Percentiles rank a stretch among this genome's conserved stretches.
phyloP scores from a whole-genome alignment of 1,140 invertebrate species.

The Mycetomoellerius zeteki region DNA sequence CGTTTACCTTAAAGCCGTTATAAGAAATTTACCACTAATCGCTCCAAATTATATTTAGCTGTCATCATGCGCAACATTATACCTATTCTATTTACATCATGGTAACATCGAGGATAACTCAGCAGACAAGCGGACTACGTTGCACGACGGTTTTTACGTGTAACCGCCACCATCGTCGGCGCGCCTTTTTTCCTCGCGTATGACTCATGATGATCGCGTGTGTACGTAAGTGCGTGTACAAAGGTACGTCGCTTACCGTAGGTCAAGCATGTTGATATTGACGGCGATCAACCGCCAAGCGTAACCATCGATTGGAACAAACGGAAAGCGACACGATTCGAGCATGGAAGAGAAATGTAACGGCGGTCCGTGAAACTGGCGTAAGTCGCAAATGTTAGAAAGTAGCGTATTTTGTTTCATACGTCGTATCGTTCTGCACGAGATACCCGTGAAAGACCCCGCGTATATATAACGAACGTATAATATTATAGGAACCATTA shows the following conservation, averaged over 20 bases:
- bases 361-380: background rate
- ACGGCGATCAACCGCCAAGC: background rate
- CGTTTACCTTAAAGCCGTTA: too few relatives aligned
- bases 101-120: conserved; percentile 49
- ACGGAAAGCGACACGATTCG: background rate
- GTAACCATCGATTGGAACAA: conserved; percentile 19
- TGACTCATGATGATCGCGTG: background rate
- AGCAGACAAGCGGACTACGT: background rate
- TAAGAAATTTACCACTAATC: too few relatives aligned
- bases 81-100: too few relatives aligned
- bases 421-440: background rate
- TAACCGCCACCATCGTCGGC: background rate
- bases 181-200: background rate
- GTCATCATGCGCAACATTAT: too few relatives aligned
- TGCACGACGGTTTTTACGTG: conserved; percentile 48
- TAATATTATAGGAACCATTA: background rate
- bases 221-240: background rate
- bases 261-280: conserved; percentile 32
- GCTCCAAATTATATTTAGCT: too few relatives aligned
- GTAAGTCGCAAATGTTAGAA: background rate
- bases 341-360: conserved; percentile 16
- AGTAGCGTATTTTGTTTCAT: background rate
- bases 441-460: background rate
- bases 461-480: too few relatives aligned
- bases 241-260: conserved; percentile 22